Conservation (phyloP, 2,113 vertebrate species). For the Sitta europaea region DNA sequence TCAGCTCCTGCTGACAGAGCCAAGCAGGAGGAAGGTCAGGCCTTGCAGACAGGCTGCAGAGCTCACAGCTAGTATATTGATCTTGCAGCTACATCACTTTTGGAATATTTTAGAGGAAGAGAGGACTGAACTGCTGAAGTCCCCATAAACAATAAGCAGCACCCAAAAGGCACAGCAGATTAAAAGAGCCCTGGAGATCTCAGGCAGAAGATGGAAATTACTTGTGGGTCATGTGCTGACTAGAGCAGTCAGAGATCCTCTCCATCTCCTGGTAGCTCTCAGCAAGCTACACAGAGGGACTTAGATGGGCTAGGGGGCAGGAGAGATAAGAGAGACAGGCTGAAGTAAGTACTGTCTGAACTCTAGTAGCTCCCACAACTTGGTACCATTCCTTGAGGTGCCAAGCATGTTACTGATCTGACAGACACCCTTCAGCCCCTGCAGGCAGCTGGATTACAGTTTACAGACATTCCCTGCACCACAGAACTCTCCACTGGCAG, state of each 20-base stretch:
- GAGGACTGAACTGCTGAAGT: not conserved
- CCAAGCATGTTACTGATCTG: not conserved
- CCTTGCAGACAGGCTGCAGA: not conserved
- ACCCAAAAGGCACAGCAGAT: not conserved
- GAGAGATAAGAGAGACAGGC: not conserved
- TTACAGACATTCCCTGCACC: not conserved
- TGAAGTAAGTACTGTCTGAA: not conserved
- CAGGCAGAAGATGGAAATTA: not conserved
- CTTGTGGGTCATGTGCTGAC: not conserved
- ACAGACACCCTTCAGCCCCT: not conserved
- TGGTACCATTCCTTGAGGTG: not conserved
- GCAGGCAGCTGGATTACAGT: not conserved
- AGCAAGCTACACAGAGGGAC: not conserved
- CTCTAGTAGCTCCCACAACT: not conserved
- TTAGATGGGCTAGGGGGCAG: not conserved
- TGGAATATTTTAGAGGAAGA: not conserved
- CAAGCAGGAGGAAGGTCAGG: not conserved
- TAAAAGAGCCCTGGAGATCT: not conserved
- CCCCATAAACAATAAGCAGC: not conserved
- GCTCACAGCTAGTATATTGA: not conserved
- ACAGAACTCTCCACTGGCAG: not conserved
- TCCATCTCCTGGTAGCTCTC: not conserved
- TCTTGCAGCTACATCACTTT: not conserved
- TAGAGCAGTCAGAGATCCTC: not conserved
- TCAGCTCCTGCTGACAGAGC: not conserved